Evolutionary conservation across 2,797 vertebrate genomes (phyloP), one percentile per base, ranked within the genome.

Genomic region (Coluber constrictor): DNA sequence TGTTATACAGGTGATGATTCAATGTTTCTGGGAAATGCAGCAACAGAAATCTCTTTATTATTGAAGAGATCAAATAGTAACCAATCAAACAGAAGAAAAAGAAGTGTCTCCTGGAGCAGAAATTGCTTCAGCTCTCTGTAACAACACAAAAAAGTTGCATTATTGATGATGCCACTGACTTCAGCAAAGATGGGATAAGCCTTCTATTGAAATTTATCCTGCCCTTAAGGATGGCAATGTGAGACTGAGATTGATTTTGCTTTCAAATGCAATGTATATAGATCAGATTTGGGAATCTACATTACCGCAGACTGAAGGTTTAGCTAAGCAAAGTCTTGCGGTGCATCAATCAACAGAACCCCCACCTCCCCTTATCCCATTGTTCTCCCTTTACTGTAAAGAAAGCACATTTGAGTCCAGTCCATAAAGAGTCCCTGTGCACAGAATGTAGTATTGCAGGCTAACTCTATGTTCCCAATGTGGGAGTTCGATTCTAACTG

Each of bases 191-290:
- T 94, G 93, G 88, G 95, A 93, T 94, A 96, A 96, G 96, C 91
- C 95, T 95, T 93, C 93, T 74, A 56, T 29, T 89, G 74, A 92
- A 96, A 94, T 95, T 94, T 94, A 96, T 29, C 92, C 90, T 93
- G 92, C 94, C 94, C 92, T 90, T 94, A 95, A 57, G 27, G 88
- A 95, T 90, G 92, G 92, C 92, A 95, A 94, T 94, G 91, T 61
- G 93, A 92, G 92, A 89, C 93, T 57, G 92, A 96, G 92, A 96
- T 56, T 94, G 94, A 95, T 95, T 92, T 93, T 79, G 32, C 92
- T 95, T 96, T 94, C 94, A 92, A 96, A 96, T 93, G 94, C 94
- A 94, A 51, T 91, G 90, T 93, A 95, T 95, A 95, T 96, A 90
- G 94, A 95, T 92, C 95, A 94, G 92, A 29, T 29, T 89, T 56